phyloP scores from a whole-genome alignment of 1,140 invertebrate species.

The Sweltsa coloradensis region DNA sequence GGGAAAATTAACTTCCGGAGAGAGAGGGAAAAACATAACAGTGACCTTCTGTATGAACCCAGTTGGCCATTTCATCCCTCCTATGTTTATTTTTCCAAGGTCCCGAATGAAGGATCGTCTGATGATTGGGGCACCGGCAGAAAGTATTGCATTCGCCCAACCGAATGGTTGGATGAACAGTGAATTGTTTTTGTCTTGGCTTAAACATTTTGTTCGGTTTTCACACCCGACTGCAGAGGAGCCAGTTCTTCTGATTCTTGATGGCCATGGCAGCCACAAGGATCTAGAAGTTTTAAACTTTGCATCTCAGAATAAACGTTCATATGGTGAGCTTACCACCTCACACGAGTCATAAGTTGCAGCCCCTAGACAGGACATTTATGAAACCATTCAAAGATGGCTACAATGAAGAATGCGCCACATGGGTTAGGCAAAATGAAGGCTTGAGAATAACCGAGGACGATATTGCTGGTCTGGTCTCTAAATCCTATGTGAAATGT shows the following conservation, averaged over 20 bases:
- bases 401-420: constrained; percentile 19
- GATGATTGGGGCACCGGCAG: constrained; percentile 12
- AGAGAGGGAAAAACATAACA: constrained; percentile 30
- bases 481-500: neutral
- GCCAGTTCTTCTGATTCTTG: constrained; percentile 20
- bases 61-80: constrained; percentile 23
- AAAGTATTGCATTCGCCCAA: constrained; percentile 13
- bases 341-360: constrained; percentile 27
- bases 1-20: constrained; percentile 27
- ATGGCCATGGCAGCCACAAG: constrained; percentile 26
- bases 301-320: constrained; percentile 24
- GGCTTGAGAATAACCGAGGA: constrained; percentile 3
- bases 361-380: constrained; percentile 25
- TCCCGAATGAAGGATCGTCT: constrained; percentile 12
- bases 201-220: constrained; percentile 14
- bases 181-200: constrained; percentile 18
- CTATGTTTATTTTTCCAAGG: constrained; percentile 27
- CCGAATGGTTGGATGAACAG: constrained; percentile 18
- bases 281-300: constrained; percentile 23
- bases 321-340: constrained; percentile 26
- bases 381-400: constrained; percentile 28
- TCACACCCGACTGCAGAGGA: constrained; percentile 1
- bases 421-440: constrained; percentile 4
- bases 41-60: constrained; percentile 24
- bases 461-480: constrained; percentile 6